Conservation (phyloP, 2,797 vertebrate species). For the Tangara arthus region DNA sequence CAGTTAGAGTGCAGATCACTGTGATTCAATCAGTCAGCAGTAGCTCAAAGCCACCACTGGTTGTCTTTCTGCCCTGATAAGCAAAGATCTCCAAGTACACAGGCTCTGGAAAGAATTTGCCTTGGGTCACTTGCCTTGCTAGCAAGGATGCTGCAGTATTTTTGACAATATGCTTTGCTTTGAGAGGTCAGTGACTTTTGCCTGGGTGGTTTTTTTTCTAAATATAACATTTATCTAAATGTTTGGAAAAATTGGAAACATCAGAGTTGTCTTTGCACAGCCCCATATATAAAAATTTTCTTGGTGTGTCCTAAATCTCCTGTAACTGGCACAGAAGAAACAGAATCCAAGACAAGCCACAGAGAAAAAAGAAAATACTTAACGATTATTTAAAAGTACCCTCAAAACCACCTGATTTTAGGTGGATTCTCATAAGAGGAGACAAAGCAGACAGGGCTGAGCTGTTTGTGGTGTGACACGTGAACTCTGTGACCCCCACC, state of each 20-base stretch:
- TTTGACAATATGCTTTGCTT: constrained; percentile 72
- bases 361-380: neutral
- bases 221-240: constrained; percentile 24
- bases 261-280: neutral
- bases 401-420: neutral
- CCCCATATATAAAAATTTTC: neutral
- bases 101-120: constrained; percentile 24
- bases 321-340: neutral
- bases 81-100: constrained; percentile 48
- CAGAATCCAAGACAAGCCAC: neutral
- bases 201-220: constrained; percentile 31
- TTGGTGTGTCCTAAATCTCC: neutral
- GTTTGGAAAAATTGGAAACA: neutral
- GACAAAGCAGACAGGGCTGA: neutral
- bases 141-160: constrained; percentile 58
- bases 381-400: neutral
- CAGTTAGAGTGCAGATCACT: constrained; percentile 46
- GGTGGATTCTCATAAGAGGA: neutral
- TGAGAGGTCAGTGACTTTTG: constrained; percentile 55
- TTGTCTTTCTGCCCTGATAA: constrained; percentile 74
- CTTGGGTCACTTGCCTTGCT: constrained; percentile 61
- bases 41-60: constrained; percentile 73
- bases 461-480: neutral
- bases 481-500: neutral
- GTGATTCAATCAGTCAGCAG: constrained; percentile 70